Base-by-base conservation (phyloP, 1,140 invertebrate genomes). In the Agrypnia vestita region DNA sequence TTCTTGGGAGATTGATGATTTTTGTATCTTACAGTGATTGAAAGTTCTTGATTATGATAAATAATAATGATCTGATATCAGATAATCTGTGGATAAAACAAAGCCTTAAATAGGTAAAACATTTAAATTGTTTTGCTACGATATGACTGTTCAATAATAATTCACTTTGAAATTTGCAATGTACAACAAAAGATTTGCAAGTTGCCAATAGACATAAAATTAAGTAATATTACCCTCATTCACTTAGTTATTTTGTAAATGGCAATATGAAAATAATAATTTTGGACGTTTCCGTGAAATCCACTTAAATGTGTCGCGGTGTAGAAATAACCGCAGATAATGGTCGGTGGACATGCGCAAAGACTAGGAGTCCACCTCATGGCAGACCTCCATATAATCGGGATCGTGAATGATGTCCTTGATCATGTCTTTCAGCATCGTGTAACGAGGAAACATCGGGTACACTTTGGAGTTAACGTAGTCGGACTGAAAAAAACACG, bases 311-410 rank as follows among this genome's bases (percentile, higher is more conserved):
- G 61, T 9, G 55, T 59, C 25, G 44, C 46, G 25, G n/a, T 35
- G n/a, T 62, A 62, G 0, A 47, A 69, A 46, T 35, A 44, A 47
- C 44, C 64, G 12, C 35, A 44, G 55, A 35, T 74, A 19, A 56
- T 9, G 0, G 15, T 49, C 12, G 21, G 73, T 59, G 17, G 55
- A 46, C 11, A 10, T 35, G 51, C 21, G 15, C 13, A n/a, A 11
- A 47, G 43, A 88, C 91, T 92, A 92, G 85, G 90, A 91, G 85
- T 94, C 93, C 79, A 94, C 92, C 88, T 97, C 96, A 86, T 97
- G 96, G 88, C 96, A 97, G 61, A 98, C 96, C 90, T 97, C 97
- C 95, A 97, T 97, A 90, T 97, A 98, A 88, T 96, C 95, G 7
- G 96, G 96, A 90, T 97, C 94, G 84, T 96, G 93, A 93, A 97